These are phyloP conservation scores for Hesperophylax magnus DNA, from an alignment of 1,140 invertebrate species.

Conservation along the genomic window DNA sequence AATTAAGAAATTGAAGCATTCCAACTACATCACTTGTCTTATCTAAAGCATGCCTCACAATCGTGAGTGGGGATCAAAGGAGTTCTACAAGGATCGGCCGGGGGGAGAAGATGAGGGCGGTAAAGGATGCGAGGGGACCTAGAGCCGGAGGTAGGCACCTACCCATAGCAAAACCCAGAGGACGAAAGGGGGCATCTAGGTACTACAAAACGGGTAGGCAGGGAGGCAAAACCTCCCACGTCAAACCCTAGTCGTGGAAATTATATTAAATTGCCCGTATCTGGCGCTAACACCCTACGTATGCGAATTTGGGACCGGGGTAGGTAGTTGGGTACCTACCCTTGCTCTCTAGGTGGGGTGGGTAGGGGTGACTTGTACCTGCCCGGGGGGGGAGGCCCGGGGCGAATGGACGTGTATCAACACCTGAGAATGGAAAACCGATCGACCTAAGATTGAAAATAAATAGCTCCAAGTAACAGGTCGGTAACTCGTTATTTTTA, in stretches of 20 bases:
- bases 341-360: background rate
- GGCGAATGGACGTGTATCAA: constrained; percentile 35
- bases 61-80: constrained; percentile 58
- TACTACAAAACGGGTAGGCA: constrained; percentile 10
- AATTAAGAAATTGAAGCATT: background rate
- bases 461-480: constrained; percentile 33
- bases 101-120: background rate
- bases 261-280: constrained; percentile 59
- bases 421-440: constrained; percentile 33
- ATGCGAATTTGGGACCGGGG: constrained; percentile 48
- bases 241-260: constrained; percentile 56
- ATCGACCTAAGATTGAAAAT: constrained; percentile 31
- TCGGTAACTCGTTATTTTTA: background rate
- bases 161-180: constrained; percentile 30
- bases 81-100: constrained; percentile 28
- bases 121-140: constrained; percentile 21
- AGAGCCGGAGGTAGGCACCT: constrained; percentile 1
- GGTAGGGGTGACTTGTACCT: background rate
- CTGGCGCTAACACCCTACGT: constrained; percentile 54
- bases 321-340: constrained; percentile 10
- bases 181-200: constrained; percentile 29
- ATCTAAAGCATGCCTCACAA: constrained; percentile 58
- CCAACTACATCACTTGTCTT: constrained; percentile 51
- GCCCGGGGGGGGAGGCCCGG: background rate
- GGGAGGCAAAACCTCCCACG: constrained; percentile 51